phyloP scores from a whole-genome alignment of 2,888 invertebrate genomes.

The Argyra leucocephala region DNA sequence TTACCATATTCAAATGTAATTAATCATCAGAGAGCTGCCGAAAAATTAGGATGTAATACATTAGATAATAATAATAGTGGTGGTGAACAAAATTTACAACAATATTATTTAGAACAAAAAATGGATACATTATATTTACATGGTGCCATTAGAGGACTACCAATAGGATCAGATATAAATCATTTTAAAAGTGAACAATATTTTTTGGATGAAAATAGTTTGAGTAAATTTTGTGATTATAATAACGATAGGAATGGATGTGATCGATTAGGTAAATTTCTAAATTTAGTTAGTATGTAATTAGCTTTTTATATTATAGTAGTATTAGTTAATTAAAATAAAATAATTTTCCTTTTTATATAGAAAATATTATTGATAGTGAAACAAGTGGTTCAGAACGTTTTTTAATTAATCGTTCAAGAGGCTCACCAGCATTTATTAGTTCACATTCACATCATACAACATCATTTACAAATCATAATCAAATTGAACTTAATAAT shows the following conservation, averaged over 20 bases:
- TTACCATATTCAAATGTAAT: neutral
- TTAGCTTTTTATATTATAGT: neutral
- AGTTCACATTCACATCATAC: conserved; percentile 31
- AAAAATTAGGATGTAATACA: neutral
- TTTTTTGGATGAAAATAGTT: conserved; percentile 35
- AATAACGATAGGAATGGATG: conserved; percentile 33
- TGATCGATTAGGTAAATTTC: neutral
- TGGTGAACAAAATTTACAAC: conserved; percentile 20
- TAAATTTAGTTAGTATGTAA: neutral
- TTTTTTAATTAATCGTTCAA: conserved; percentile 37
- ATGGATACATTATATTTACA: conserved; percentile 42
- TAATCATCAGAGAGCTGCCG: conserved; percentile 7
- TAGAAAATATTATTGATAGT: conserved; percentile 27
- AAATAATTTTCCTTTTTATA: neutral
- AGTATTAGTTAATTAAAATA: conserved; percentile 18
- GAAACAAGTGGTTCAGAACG: conserved; percentile 44
- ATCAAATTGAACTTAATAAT: neutral
- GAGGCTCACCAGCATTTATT: conserved; percentile 36
- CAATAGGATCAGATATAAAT: conserved; percentile 39
- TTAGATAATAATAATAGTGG: neutral
- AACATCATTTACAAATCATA: conserved; percentile 23
- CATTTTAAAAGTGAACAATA: conserved; percentile 42
- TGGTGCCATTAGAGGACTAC: conserved; percentile 38
- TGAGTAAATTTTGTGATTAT: conserved; percentile 32
- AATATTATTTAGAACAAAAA: conserved; percentile 42